Evolutionary conservation across 2,113 vertebrate genomes (phyloP).

Genomic region (Peromyscus leucopus): DNA sequence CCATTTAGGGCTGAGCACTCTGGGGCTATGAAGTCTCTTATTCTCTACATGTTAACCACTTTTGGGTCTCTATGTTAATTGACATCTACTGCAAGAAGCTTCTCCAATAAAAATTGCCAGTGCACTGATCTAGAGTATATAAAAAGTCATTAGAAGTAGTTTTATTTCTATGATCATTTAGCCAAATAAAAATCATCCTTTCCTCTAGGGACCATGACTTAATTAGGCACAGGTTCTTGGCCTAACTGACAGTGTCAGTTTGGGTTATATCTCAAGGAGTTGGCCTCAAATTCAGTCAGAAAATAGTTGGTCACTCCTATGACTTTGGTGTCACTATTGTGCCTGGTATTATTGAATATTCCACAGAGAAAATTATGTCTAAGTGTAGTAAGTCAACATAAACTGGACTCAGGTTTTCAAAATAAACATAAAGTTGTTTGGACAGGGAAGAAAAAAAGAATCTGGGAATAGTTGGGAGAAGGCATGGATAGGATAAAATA

Average conservation of each 20-base stretch:
- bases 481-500: neutral
- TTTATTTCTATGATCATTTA: neutral
- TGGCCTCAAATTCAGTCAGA: neutral
- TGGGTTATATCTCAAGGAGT: neutral
- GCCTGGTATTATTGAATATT: neutral
- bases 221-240: neutral
- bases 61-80: neutral
- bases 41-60: neutral
- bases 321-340: neutral
- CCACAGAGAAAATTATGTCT: neutral
- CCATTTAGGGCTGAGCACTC: neutral
- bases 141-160: too few species aligned
- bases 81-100: neutral
- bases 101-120: neutral
- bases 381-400: neutral
- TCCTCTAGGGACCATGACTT: neutral
- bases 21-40: neutral
- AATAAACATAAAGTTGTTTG: neutral
- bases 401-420: neutral
- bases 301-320: neutral
- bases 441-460: accelerated
- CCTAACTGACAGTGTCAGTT: neutral
- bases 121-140: neutral
- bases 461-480: neutral
- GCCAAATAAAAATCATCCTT: neutral